These are phyloP conservation scores for Drosophila koepferae DNA, from an alignment of 2,888 invertebrate species.

Conservation along the genomic window DNA sequence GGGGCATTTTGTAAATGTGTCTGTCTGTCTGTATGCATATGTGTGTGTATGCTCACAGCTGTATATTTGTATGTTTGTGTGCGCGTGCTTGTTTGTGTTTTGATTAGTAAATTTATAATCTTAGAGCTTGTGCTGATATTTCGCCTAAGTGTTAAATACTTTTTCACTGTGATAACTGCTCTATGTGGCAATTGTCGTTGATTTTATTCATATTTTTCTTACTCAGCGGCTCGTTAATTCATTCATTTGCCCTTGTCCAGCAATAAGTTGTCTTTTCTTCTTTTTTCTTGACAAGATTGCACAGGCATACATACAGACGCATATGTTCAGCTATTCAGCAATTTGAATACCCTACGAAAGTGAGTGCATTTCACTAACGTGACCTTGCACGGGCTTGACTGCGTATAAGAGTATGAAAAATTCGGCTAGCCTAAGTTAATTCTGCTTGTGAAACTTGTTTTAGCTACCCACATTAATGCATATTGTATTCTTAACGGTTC, in stretches of 20 bases:
- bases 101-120: constrained; percentile 71
- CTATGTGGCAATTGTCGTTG: constrained; percentile 47
- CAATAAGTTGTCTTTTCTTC: constrained; percentile 27
- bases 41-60: constrained; percentile 33
- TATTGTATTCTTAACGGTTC: constrained; percentile 46
- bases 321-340: neutral
- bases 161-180: constrained; percentile 52
- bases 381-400: neutral
- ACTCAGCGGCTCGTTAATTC: constrained; percentile 48
- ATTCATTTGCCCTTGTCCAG: constrained; percentile 72
- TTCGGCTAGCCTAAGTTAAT: neutral
- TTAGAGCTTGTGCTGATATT: constrained; percentile 44
- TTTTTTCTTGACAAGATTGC: constrained; percentile 9
- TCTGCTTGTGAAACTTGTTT: constrained; percentile 40
- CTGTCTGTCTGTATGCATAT: neutral
- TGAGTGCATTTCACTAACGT: neutral
- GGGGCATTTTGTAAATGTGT: constrained; percentile 39
- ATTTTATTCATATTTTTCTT: constrained; percentile 64
- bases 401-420: neutral
- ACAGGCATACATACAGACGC: neutral
- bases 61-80: constrained; percentile 19
- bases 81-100: constrained; percentile 60
- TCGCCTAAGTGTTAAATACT: constrained; percentile 52
- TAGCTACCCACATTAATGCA: constrained; percentile 25
- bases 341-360: constrained; percentile 3